Percentiles rank a stretch among this genome's conserved stretches.
These are phyloP conservation scores for Suricata suricatta DNA, from an alignment of 2,113 vertebrate genomes.

Conservation along the genomic window DNA sequence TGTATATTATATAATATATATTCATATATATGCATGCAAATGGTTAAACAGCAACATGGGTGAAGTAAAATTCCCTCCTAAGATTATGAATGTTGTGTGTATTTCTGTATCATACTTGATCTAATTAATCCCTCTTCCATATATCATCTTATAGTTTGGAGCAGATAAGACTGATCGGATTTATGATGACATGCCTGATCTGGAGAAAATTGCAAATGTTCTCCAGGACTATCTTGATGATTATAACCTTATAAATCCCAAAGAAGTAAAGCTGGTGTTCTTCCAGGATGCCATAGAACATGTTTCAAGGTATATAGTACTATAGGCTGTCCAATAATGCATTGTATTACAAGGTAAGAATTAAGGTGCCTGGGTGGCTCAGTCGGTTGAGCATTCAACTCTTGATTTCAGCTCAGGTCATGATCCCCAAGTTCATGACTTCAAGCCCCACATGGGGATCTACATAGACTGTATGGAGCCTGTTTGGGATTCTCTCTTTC, in stretches of 20 bases:
- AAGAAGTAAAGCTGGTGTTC: slow-evolving; percentile 92
- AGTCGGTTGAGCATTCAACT: too few species aligned
- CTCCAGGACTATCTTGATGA: slow-evolving; percentile 92
- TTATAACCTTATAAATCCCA: slow-evolving; percentile 89
- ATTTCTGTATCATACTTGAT: background rate
- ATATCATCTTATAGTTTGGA: slow-evolving; percentile 78
- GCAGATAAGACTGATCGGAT: slow-evolving; percentile 84
- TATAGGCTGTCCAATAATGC: background rate
- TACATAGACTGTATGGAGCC: too few species aligned
- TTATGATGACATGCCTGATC: slow-evolving; percentile 89
- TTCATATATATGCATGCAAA: background rate
- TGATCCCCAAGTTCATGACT: too few species aligned
- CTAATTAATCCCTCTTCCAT: slow-evolving; percentile 14
- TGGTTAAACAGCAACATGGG: background rate
- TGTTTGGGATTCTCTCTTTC: too few species aligned
- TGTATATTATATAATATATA: background rate
- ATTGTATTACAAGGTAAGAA: background rate
- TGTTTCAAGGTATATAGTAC: slow-evolving; percentile 88
- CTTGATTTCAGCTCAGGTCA: too few species aligned
- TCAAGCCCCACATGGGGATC: too few species aligned
- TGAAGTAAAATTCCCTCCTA: background rate
- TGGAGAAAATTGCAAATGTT: slow-evolving; percentile 86
- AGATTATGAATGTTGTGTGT: background rate
- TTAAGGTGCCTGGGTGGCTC: background rate
- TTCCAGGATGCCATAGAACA: slow-evolving; percentile 94